phyloP scores from a whole-genome alignment of 2,113 vertebrate genomes.

The Thamnaconus septentrionalis region DNA sequence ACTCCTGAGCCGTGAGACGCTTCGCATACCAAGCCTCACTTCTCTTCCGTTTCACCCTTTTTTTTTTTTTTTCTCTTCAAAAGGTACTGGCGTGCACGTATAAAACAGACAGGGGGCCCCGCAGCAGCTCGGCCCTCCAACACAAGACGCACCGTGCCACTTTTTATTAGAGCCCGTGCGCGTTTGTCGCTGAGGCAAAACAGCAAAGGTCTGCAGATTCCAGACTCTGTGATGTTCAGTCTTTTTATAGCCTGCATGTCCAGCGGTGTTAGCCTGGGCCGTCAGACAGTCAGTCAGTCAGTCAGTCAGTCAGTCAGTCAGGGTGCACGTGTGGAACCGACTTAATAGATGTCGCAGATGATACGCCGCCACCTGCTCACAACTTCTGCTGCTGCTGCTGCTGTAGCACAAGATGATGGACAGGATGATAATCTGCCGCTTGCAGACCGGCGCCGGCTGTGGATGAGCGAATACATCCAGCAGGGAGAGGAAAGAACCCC shows the following conservation, averaged over 20 bases:
- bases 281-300: conserved; percentile 2
- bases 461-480: no score
- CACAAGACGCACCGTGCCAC: no score
- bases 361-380: background rate
- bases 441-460: no score
- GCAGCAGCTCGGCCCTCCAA: no score
- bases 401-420: background rate
- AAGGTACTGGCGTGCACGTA: no score
- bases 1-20: conserved; percentile 5
- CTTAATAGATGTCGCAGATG: conserved; percentile 4
- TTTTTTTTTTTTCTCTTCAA: background rate
- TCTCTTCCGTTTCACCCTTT: conserved; percentile 18
- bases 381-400: conserved; percentile 1
- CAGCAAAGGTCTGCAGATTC: conserved; percentile 23
- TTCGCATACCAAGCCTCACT: conserved; percentile 19
- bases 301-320: background rate
- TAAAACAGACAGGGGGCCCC: conserved; percentile 4
- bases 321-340: background rate
- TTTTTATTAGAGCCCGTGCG: no score
- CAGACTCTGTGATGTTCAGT: conserved; percentile 21
- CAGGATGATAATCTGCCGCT: no score
- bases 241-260: conserved; percentile 22
- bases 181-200: conserved; percentile 4
- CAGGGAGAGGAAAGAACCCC: no score
- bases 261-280: background rate